Conservation (phyloP, 1,140 invertebrate species). For the Platorchestia sp. region DNA sequence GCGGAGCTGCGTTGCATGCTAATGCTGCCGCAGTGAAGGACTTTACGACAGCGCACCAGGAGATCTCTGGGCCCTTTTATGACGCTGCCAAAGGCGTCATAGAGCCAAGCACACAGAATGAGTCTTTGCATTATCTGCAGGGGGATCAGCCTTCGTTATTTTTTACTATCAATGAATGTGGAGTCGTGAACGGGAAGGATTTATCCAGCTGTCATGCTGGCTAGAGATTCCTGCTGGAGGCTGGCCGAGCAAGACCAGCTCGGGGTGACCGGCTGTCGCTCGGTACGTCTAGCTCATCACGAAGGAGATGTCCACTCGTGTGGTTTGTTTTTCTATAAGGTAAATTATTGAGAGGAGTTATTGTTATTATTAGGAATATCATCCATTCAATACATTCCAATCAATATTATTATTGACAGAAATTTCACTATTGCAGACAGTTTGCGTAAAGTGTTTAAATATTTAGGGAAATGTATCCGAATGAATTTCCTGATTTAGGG, state of each 20-base stretch:
- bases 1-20: not conserved
- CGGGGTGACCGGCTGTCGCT: not conserved
- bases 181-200: not conserved
- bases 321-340: too few relatives aligned
- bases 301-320: too few relatives aligned
- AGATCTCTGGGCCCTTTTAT: constrained; percentile 1
- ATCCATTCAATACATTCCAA: too few relatives aligned
- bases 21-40: not conserved
- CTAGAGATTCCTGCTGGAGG: not conserved
- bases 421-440: too few relatives aligned
- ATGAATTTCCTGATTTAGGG: too few relatives aligned
- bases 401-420: too few relatives aligned
- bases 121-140: constrained; percentile 16
- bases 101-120: constrained; percentile 36
- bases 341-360: too few relatives aligned
- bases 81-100: not conserved
- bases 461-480: too few relatives aligned
- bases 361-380: too few relatives aligned
- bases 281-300: too few relatives aligned
- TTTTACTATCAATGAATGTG: constrained; percentile 48
- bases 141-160: constrained; percentile 42
- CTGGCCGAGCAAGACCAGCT: not conserved
- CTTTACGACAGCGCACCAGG: not conserved
- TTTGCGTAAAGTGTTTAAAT: too few relatives aligned
- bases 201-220: not conserved